Base-by-base conservation (phyloP, 2,797 vertebrate genomes). In the Lepidocolaptes lacrymiger region DNA sequence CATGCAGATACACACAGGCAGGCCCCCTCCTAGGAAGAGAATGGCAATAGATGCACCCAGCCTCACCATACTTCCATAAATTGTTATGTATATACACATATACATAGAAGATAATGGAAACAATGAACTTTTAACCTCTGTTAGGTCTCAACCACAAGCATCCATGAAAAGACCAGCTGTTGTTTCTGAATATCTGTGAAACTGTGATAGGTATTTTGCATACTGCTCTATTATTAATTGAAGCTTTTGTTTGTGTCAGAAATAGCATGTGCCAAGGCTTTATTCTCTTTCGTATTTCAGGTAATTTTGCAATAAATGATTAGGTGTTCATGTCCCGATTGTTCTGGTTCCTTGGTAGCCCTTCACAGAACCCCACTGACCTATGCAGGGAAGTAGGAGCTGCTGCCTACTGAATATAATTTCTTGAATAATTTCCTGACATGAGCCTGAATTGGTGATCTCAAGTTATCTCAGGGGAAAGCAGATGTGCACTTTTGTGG, bases 111-210 rank as follows among this genome's bases (percentile, higher is more conserved):
- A 46, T 37, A 85, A 87, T 19, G 74, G 77, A 64, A 93, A 94
- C 27, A 52, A 32, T 41, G 83, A 91, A 67, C 71, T 64, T 88
- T n/a, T 71, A 85, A 67, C 74, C 85, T 54, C 44, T 67, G 41
- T 12, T 88, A 74, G 44, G 56, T 87, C 52, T 85, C 77, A 90
- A n/a, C 43, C 58, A 56, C 67, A 74, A n/a, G 13, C 59, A 37
- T 55, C 46, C 67, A n/a, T 44, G 77, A 73, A 77, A 95, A 80
- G 67, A 91, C 61, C 77, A 93, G 85, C 85, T 85, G 88, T 77
- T 54, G n/a, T 91, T 92, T 87, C 75, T 72, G 67, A 74, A 46
- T 54, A 68, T 39, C 80, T 1, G 1, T 73, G 85, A 79, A 85
- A 74, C 64, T 75, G 61, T 41, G 62, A 63, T 39, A 90, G 69